Evolutionary conservation across 1,140 invertebrate species (phyloP).

Genomic region (Pseudomyrmex sp.): DNA sequence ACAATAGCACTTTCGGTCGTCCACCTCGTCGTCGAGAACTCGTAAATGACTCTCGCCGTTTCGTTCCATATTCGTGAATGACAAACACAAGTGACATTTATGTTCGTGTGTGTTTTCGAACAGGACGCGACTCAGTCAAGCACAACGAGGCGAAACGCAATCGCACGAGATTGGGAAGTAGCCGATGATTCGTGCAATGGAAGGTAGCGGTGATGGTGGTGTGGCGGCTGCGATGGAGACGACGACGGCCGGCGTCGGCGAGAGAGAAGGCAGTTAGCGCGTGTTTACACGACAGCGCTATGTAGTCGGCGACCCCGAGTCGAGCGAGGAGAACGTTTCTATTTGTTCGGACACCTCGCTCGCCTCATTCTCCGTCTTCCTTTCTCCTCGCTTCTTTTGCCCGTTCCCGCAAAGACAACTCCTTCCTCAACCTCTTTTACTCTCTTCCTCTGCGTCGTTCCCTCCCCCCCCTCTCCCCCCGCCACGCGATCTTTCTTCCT

Average conservation of each 20-base stretch:
- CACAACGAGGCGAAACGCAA: too few species aligned
- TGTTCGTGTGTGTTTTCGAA: too few species aligned
- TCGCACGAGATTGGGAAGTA: too few species aligned
- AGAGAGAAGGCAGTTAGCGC: slow-evolving; percentile 83
- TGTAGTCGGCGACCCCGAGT: slow-evolving; percentile 81
- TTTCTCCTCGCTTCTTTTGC: slow-evolving; percentile 1
- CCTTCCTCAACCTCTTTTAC: slow-evolving; percentile 33
- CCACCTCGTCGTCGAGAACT: too few species aligned
- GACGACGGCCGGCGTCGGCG: slow-evolving; percentile 71
- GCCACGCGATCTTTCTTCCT: background rate
- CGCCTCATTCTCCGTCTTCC: slow-evolving; percentile 18
- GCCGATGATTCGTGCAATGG: background rate
- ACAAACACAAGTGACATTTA: too few species aligned
- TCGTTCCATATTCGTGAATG: too few species aligned
- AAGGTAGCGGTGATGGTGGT: slow-evolving; percentile 16
- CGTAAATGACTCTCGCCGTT: too few species aligned
- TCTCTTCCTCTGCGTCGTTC: slow-evolving; percentile 27
- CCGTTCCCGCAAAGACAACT: background rate
- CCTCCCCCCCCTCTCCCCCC: background rate
- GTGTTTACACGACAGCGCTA: slow-evolving; percentile 85
- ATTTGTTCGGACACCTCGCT: slow-evolving; percentile 80
- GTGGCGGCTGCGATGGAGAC: slow-evolving; percentile 60
- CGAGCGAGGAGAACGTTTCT: slow-evolving; percentile 80
- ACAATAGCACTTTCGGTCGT: too few species aligned
- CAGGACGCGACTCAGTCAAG: too few species aligned